Evolutionary conservation across 2,113 vertebrate genomes (phyloP).

Genomic region (Octodon degus): DNA sequence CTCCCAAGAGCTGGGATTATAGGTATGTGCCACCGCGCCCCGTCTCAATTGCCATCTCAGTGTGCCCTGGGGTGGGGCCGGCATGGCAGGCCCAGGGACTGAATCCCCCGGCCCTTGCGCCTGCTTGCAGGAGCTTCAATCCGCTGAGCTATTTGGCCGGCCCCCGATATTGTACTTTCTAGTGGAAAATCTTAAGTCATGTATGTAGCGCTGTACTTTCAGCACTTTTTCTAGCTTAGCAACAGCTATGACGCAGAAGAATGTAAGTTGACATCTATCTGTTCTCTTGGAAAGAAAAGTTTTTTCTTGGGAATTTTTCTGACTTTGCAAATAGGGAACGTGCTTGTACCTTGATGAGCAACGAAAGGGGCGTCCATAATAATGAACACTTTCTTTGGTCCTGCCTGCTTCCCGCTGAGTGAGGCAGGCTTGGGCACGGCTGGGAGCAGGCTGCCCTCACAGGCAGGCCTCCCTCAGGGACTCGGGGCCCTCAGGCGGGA

Average conservation of each 20-base stretch:
- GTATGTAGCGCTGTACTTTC: conserved; percentile 48
- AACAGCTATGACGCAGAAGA: background rate
- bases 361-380: background rate
- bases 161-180: conserved; percentile 76
- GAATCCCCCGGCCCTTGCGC: no score
- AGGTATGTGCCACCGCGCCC: no score
- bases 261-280: background rate
- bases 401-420: background rate
- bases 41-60: no score
- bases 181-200: conserved; percentile 63
- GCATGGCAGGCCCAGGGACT: no score
- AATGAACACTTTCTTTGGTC: background rate
- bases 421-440: background rate
- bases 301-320: conserved; percentile 17
- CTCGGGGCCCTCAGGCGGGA: background rate
- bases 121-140: no score
- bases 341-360: background rate
- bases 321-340: background rate
- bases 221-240: background rate
- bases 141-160: no score
- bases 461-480: background rate
- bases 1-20: no score
- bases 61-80: no score
- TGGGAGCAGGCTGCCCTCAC: background rate
- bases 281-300: background rate